Evolutionary conservation across 2,888 invertebrate genomes (phyloP).

Genomic region (Sarcophaga carnaria): DNA sequence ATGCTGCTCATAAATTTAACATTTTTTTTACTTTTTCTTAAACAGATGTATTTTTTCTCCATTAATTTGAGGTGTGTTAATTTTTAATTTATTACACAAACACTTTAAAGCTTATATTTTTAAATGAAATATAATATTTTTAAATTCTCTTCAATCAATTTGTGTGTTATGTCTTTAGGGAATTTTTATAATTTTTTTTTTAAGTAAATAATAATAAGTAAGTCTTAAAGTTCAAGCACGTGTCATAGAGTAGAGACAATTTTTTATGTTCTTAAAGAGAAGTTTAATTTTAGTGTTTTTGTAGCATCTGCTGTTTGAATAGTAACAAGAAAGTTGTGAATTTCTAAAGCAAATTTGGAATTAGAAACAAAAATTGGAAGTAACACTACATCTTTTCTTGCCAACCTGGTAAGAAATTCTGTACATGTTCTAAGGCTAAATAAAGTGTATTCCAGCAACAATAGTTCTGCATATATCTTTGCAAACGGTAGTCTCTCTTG

Average conservation of each 20-base stretch:
- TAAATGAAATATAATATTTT: constrained; percentile 26
- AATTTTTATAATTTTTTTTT: background rate
- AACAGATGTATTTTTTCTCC: background rate
- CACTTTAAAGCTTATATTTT: constrained; percentile 35
- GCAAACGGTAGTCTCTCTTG: too few relatives aligned
- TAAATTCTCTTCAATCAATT: background rate
- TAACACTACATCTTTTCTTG: too few relatives aligned
- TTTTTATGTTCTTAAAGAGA: too few relatives aligned
- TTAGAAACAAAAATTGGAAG: too few relatives aligned
- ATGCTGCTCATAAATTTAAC: background rate
- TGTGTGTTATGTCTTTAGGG: background rate
- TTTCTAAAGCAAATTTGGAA: too few relatives aligned
- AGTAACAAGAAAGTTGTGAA: too few relatives aligned
- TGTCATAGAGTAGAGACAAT: background rate
- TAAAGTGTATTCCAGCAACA: too few relatives aligned
- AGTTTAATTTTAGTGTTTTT: too few relatives aligned
- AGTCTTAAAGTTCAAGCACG: constrained; percentile 25
- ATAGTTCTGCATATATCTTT: too few relatives aligned
- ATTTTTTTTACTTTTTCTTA: background rate
- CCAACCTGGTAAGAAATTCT: too few relatives aligned
- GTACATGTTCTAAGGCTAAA: too few relatives aligned
- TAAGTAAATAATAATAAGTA: constrained; percentile 36
- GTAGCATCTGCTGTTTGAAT: too few relatives aligned
- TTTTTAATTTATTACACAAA: background rate
- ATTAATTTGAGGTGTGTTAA: background rate